Percentiles rank a stretch among this genome's conserved stretches.
Conservation (phyloP, 2,113 vertebrate genomes). For the Galbula dea region DNA sequence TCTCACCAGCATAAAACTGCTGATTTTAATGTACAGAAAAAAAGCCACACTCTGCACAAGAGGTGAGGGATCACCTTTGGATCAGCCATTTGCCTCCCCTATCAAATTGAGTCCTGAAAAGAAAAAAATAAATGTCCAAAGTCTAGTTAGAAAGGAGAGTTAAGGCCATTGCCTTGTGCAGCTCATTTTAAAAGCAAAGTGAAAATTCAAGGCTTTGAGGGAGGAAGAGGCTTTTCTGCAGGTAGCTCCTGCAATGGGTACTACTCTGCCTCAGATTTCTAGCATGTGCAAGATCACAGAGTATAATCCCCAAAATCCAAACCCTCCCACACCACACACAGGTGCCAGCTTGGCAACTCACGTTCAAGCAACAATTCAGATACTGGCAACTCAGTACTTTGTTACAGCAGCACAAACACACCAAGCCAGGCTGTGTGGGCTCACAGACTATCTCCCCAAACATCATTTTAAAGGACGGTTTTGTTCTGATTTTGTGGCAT, state of each 20-base stretch:
- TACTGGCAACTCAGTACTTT: not conserved
- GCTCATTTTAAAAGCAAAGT: not conserved
- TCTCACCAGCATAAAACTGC: fast-evolving
- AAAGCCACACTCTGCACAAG: not conserved
- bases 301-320: not conserved
- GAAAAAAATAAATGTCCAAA: not conserved
- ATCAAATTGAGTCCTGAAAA: not conserved
- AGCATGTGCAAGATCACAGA: not conserved
- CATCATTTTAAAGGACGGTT: not conserved
- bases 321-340: not conserved
- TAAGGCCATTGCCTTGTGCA: not conserved
- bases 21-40: not conserved
- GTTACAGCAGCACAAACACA: not conserved
- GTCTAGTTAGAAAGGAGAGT: not conserved
- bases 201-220: not conserved
- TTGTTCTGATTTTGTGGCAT: not conserved
- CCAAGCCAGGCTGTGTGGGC: not conserved
- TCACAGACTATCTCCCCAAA: not conserved
- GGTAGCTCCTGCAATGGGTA: not conserved
- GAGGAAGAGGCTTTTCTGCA: fast-evolving
- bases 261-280: not conserved
- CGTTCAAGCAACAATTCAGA: not conserved
- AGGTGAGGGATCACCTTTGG: not conserved
- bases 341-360: not conserved
- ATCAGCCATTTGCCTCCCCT: not conserved